Conservation (phyloP, 2,113 vertebrate genomes). For the Neofelis nebulosa region DNA sequence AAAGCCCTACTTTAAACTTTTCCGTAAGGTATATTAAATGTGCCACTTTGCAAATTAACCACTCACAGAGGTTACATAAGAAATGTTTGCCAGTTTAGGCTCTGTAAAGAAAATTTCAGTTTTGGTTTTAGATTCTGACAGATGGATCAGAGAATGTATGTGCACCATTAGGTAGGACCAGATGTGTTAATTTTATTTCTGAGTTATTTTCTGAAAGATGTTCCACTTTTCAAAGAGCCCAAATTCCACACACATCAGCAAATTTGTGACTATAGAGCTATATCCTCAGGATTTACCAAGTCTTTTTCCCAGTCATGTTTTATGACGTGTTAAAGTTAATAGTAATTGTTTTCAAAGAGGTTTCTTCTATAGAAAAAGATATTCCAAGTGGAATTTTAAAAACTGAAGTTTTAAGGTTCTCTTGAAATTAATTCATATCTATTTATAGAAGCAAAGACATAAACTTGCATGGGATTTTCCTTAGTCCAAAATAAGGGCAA, state of each 20-base stretch:
- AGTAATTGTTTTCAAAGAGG: constrained; percentile 31
- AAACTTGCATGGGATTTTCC: constrained; percentile 11
- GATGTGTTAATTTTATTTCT: constrained; percentile 15
- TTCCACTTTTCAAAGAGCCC: not conserved
- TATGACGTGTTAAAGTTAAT: constrained; percentile 41
- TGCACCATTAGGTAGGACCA: not conserved
- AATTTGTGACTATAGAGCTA: not conserved
- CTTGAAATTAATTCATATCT: not conserved
- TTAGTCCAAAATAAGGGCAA: constrained; percentile 40
- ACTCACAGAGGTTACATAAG: not conserved
- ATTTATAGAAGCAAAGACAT: constrained; percentile 49
- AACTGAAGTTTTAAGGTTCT: not conserved
- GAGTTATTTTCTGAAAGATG: constrained; percentile 37
- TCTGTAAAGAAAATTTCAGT: constrained; percentile 7
- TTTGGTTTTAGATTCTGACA: constrained; percentile 23
- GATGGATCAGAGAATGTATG: constrained; percentile 40
- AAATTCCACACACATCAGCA: not conserved
- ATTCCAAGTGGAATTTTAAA: constrained; percentile 50
- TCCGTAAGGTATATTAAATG: not conserved
- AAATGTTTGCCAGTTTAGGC: constrained; percentile 8
- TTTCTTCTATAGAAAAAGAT: constrained; percentile 19
- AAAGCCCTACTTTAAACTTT: constrained; percentile 9
- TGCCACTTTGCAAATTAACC: constrained; percentile 34
- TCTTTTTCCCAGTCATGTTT: constrained; percentile 22
- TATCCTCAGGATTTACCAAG: not conserved